Conservation (phyloP, 2,888 invertebrate genomes). For the Nephrocerus scutellatus region DNA sequence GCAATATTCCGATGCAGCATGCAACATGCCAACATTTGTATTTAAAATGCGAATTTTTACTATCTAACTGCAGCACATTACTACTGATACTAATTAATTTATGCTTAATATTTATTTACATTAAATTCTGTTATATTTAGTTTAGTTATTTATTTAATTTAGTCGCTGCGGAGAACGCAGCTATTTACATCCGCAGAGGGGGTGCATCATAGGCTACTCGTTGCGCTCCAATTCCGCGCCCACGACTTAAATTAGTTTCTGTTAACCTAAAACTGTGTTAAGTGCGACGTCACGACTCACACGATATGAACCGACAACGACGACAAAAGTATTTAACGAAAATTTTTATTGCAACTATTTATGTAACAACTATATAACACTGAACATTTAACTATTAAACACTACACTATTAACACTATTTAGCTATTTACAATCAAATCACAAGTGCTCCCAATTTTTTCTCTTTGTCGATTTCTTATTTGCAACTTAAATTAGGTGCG, state of each 20-base stretch:
- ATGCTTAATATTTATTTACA: background rate
- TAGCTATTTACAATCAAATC: constrained; percentile 32
- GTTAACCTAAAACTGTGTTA: constrained; percentile 22
- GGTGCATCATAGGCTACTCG: background rate
- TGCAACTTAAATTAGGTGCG: too few relatives aligned
- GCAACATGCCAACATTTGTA: constrained; percentile 23
- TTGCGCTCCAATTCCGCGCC: too few relatives aligned
- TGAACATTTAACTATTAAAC: constrained; percentile 7
- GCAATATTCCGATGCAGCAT: constrained; percentile 15
- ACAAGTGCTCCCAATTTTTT: constrained; percentile 32
- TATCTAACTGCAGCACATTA: constrained; percentile 1
- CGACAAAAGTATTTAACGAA: constrained; percentile 15
- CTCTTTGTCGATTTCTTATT: too few relatives aligned
- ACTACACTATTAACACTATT: constrained; percentile 9
- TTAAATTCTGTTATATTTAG: background rate
- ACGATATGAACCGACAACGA: too few relatives aligned
- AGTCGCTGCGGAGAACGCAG: too few relatives aligned
- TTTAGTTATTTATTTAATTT: background rate
- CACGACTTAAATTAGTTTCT: constrained; percentile 7
- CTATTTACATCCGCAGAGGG: background rate
- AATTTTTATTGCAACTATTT: constrained; percentile 22
- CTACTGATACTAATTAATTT: background rate
- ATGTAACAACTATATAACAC: too few relatives aligned
- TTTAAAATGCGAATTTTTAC: constrained; percentile 5
- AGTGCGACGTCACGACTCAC: too few relatives aligned